These are phyloP conservation scores for Erinaceus europaeus DNA, from an alignment of 2,113 vertebrate species.

Conservation along the genomic window DNA sequence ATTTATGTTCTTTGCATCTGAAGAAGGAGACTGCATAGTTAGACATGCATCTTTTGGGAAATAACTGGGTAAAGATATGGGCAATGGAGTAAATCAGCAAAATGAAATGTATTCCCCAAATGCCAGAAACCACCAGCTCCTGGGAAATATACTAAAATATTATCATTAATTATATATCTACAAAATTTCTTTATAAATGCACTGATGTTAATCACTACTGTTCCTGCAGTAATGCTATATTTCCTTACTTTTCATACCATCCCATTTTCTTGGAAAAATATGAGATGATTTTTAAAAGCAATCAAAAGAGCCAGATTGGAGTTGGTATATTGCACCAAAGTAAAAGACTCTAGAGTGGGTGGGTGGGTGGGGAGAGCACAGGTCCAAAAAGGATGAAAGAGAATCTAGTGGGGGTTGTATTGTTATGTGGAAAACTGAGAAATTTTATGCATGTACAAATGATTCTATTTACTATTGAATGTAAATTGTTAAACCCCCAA, in stretches of 20 bases:
- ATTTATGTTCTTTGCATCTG: slow-evolving; percentile 26
- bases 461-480: too few relatives aligned
- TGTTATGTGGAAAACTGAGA: too few relatives aligned
- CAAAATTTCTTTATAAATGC: slow-evolving; percentile 56
- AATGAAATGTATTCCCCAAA: slow-evolving; percentile 60
- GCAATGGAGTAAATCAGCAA: slow-evolving; percentile 58
- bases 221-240: neutral
- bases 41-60: slow-evolving; percentile 64
- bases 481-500: too few relatives aligned
- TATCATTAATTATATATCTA: slow-evolving; percentile 62
- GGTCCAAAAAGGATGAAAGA: too few relatives aligned
- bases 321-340: too few relatives aligned
- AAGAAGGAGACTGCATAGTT: slow-evolving; percentile 11
- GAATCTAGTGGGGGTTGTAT: too few relatives aligned
- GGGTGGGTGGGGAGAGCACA: too few relatives aligned
- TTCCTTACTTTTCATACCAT: slow-evolving; percentile 31
- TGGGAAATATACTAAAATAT: slow-evolving; percentile 55
- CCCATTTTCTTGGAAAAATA: slow-evolving; percentile 56
- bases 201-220: slow-evolving; percentile 49
- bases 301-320: slow-evolving; percentile 50
- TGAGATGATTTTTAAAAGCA: slow-evolving; percentile 54
- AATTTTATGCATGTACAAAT: too few relatives aligned
- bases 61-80: slow-evolving; percentile 55
- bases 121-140: neutral
- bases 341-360: too few relatives aligned